Evolutionary conservation across 2,113 vertebrate species (phyloP).

Genomic region (Mus pahari): DNA sequence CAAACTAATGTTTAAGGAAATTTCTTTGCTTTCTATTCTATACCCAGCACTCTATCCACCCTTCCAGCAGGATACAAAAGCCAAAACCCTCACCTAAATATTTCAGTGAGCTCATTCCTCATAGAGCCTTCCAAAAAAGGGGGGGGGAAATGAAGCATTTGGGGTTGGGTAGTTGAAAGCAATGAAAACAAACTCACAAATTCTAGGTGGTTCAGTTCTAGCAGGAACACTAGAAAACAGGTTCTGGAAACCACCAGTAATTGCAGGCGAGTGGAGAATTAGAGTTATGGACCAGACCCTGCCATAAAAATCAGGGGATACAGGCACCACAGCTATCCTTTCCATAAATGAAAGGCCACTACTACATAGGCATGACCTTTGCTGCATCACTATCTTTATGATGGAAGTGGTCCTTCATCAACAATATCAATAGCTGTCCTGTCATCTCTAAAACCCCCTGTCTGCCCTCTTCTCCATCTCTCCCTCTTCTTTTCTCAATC

Average conservation of each 20-base stretch:
- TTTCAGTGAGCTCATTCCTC: not conserved
- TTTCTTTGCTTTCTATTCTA: not conserved
- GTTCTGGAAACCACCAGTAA: not conserved
- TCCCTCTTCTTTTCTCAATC: no score
- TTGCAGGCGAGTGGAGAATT: accelerated
- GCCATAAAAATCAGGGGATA: no score
- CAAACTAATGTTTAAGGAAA: not conserved
- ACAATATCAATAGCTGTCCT: not conserved
- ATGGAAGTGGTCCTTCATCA: no score
- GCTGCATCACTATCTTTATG: not conserved
- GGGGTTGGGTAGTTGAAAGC: not conserved
- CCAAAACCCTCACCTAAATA: not conserved
- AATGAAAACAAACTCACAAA: not conserved
- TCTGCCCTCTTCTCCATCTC: not conserved
- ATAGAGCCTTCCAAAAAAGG: not conserved
- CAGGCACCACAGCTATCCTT: accelerated
- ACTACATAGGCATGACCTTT: not conserved
- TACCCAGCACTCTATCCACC: not conserved
- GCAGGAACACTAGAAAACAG: not conserved
- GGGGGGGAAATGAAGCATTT: not conserved
- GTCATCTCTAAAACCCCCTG: no score
- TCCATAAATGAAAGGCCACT: accelerated
- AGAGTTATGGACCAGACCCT: not conserved
- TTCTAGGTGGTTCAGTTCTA: not conserved
- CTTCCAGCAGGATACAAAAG: not conserved